A percentile compares a stretch with the other conserved stretches of the same genome.
These are phyloP conservation scores for Podilymbus podiceps DNA, from an alignment of 2,113 vertebrate species.

Conservation along the genomic window DNA sequence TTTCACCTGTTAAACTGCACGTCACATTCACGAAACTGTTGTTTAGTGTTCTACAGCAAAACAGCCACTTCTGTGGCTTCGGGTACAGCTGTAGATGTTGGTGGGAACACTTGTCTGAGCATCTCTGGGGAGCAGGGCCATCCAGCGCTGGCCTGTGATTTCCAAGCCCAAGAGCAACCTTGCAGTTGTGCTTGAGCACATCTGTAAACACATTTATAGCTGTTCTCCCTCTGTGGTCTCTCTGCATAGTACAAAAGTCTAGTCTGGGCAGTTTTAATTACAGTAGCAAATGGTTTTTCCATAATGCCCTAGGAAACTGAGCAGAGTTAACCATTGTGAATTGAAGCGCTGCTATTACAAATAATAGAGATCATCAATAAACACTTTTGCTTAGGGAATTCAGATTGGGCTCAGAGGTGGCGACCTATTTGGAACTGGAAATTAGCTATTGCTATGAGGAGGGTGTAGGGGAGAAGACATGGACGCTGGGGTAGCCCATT, in stretches of 20 bases:
- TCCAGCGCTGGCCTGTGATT: background rate
- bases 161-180: background rate
- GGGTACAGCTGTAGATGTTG: background rate
- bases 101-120: background rate
- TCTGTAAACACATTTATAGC: background rate
- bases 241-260: background rate
- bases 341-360: background rate
- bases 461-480: background rate
- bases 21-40: background rate
- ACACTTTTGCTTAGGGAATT: background rate
- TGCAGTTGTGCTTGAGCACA: background rate
- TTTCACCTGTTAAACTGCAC: background rate
- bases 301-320: background rate
- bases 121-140: background rate
- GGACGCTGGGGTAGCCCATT: no score
- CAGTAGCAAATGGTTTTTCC: constrained; percentile 3
- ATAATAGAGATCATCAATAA: background rate
- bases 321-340: background rate
- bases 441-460: background rate
- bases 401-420: background rate
- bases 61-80: background rate
- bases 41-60: background rate
- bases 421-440: background rate
- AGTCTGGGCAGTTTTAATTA: background rate
- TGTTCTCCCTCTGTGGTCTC: background rate